Evolutionary conservation across 2,797 vertebrate species (phyloP).

Genomic region (Schizopygopsis pylzovi): DNA sequence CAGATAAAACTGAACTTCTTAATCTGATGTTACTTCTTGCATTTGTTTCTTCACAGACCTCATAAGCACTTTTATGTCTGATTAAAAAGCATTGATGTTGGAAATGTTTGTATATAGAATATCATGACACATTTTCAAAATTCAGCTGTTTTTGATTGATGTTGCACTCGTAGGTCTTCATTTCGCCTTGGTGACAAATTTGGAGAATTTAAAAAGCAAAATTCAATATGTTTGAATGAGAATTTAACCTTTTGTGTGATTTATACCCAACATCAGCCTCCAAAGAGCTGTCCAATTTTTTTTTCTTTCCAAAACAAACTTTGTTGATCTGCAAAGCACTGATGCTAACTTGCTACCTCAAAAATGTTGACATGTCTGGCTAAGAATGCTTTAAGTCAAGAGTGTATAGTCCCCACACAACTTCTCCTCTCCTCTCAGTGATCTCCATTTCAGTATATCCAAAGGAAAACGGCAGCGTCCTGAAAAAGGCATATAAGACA

Average conservation of each 20-base stretch:
- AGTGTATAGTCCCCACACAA: constrained; percentile 38
- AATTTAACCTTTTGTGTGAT: constrained; percentile 13
- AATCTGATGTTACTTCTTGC: constrained; percentile 37
- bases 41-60: constrained; percentile 48
- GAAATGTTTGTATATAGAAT: constrained; percentile 37
- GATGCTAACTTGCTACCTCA: constrained; percentile 86
- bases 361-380: constrained; percentile 66
- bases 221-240: background rate
- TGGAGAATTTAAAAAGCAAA: background rate
- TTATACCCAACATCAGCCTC: constrained; percentile 24
- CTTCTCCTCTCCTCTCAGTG: constrained; percentile 23
- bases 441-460: constrained; percentile 52
- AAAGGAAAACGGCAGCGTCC: constrained; percentile 38
- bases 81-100: constrained; percentile 19
- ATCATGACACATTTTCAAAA: constrained; percentile 30
- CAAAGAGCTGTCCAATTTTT: constrained; percentile 20
- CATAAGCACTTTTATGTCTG: constrained; percentile 61
- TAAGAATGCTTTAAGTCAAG: constrained; percentile 44
- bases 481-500: constrained; percentile 24
- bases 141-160: constrained; percentile 12
- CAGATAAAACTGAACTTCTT: constrained; percentile 23
- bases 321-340: constrained; percentile 81
- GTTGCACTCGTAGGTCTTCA: constrained; percentile 9
- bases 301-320: constrained; percentile 38
- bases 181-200: constrained; percentile 26